Evolutionary conservation across 1,140 invertebrate species (phyloP), one percentile per base, ranked within the genome.

Genomic region (Whitmania pigra): DNA sequence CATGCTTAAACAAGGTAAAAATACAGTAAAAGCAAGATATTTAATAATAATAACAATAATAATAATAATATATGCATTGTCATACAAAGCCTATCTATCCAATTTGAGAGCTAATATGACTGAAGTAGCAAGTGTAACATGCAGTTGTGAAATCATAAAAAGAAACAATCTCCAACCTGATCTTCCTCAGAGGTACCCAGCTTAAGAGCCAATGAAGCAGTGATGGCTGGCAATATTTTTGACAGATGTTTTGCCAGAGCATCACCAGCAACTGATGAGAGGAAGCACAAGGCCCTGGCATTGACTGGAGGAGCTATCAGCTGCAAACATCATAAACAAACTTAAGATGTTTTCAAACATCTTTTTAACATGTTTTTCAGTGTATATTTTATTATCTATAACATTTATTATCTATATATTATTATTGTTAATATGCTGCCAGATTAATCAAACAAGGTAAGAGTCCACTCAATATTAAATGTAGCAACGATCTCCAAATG

Each of bases 231-330:
- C 69, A 98, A 82, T 75, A 98, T 94, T 81, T 91, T 93, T 72
- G 88, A 86, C 72, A 97, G 84, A 81, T 95, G 93, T 79, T 89
- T 89, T 2, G 90, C 92, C n/a, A 98, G 83, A 31, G 93, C 88
- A 78, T 96, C 92, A 40, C 90, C 92, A 74, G 94, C 93, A 9
- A 95, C 93, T 29, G 92, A 90, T 6, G 93, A 91, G 67, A 97
- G 83, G 76, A 93, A 90, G 6, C 93, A 92, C 22, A 97, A 82
- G 6, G 94, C 94, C 83, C 92, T 90, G 3, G 92, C 94, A 82
- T 97, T 96, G 11, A 92, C 89, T 20, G 86, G 86, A 22, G 88
- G 87, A 29, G 88, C 87, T 4, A 91, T 96, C 75, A 97, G 83
- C 83, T 97, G 75, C 15, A 57, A 54, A 43, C 40, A 43, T 43